Percentiles rank a stretch among this genome's conserved stretches.
Evolutionary conservation across 1,140 invertebrate genomes (phyloP).

Genomic region (Philotrypesis tridentata): DNA sequence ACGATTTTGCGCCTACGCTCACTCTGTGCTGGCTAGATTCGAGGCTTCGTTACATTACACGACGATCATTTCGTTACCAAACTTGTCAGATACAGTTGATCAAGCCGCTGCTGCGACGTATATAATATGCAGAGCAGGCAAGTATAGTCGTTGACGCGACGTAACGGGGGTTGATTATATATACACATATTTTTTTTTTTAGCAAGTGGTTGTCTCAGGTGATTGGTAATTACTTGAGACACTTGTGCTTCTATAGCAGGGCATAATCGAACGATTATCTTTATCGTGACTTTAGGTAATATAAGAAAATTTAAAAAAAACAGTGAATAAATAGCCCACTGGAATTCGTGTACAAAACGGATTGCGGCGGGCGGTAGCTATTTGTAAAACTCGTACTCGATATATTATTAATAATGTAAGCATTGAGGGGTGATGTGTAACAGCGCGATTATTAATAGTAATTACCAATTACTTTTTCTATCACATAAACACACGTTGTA

Average conservation of each 20-base stretch:
- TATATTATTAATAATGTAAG: slow-evolving; percentile 13
- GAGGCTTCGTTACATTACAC: not conserved
- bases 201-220: slow-evolving; percentile 9
- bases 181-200: not conserved
- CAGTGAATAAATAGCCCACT: not conserved
- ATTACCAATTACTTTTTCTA: slow-evolving; percentile 41
- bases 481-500: slow-evolving; percentile 16
- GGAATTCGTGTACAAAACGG: not conserved
- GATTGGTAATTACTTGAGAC: slow-evolving; percentile 33
- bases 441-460: slow-evolving; percentile 2
- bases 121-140: not conserved
- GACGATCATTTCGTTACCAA: not conserved
- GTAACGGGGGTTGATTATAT: not conserved
- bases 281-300: not conserved
- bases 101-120: not conserved
- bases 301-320: not conserved
- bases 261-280: not conserved
- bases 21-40: not conserved
- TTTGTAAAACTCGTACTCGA: slow-evolving; percentile 33
- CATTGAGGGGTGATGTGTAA: not conserved
- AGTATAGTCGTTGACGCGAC: not conserved
- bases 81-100: not conserved
- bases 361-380: not conserved
- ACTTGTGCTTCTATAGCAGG: not conserved
- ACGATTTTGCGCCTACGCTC: not conserved